Percentiles rank a stretch among this genome's conserved stretches.
Evolutionary conservation across 2,888 invertebrate genomes (phyloP).

Genomic region (Cacoxenus indagator): DNA sequence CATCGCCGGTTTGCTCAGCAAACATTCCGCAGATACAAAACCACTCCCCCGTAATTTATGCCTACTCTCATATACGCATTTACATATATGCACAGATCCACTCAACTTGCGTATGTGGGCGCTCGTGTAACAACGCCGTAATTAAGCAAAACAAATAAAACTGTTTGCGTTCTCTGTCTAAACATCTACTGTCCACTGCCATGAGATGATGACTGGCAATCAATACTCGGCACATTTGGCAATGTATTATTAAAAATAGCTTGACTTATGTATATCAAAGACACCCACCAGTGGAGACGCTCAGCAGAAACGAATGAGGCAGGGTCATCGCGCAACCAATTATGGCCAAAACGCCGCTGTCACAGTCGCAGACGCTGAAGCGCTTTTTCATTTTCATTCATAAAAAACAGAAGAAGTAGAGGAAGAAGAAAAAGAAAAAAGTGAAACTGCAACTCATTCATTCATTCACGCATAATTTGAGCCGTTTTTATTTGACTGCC

Average conservation of each 20-base stretch:
- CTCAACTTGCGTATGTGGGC: not conserved
- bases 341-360: too few relatives aligned
- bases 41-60: constrained; percentile 6
- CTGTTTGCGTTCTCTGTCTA: not conserved
- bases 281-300: not conserved
- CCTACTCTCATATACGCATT: not conserved
- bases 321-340: too few relatives aligned
- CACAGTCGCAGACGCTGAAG: constrained; percentile 37
- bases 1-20: not conserved
- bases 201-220: not conserved
- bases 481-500: not conserved
- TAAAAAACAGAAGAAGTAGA: constrained; percentile 18
- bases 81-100: not conserved
- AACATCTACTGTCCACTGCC: constrained; percentile 1
- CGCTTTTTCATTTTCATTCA: constrained; percentile 40
- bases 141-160: not conserved
- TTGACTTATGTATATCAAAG: constrained; percentile 37
- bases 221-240: not conserved
- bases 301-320: constrained; percentile 21
- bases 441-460: constrained; percentile 29
- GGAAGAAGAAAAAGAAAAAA: not conserved
- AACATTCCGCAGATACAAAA: not conserved
- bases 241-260: not conserved
- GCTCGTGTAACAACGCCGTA: not conserved
- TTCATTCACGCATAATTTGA: constrained; percentile 33